Percentiles rank a stretch among this genome's conserved stretches.
Evolutionary conservation across 2,113 vertebrate genomes (phyloP).

Genomic region (Leucosticte australis): DNA sequence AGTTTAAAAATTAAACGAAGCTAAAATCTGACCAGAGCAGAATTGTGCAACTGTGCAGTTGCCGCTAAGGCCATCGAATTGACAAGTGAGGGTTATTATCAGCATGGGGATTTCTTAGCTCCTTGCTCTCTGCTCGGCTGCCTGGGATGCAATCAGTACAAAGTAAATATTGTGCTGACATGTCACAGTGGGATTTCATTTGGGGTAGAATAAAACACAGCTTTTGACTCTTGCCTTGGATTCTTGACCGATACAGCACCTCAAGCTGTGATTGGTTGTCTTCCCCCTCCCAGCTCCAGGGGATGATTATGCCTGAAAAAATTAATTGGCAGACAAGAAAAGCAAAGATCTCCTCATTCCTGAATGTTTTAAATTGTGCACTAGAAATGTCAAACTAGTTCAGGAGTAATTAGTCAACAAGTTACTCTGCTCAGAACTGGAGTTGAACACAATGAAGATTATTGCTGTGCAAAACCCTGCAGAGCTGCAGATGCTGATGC

Average conservation of each 20-base stretch:
- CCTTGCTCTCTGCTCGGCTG: neutral
- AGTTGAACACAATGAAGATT: neutral
- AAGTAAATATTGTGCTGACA: neutral
- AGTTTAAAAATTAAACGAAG: slow-evolving; percentile 25
- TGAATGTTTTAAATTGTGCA: neutral
- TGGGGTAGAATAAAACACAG: neutral
- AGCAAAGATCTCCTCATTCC: neutral
- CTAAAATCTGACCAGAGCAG: neutral
- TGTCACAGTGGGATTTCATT: neutral
- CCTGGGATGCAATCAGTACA: neutral
- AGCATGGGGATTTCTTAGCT: neutral
- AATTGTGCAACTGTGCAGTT: neutral
- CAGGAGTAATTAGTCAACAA: neutral
- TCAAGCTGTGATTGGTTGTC: neutral
- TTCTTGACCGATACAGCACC: neutral
- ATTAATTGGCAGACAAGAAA: slow-evolving; percentile 12
- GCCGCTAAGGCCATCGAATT: neutral
- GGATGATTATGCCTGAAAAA: neutral
- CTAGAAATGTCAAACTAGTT: neutral
- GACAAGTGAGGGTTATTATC: neutral
- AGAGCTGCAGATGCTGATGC: neutral
- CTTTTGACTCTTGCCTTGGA: neutral
- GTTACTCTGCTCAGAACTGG: neutral
- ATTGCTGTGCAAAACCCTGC: neutral
- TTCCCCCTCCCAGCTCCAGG: neutral